Conservation (phyloP, 2,888 invertebrate species). For the Drosophila eohydei region DNA sequence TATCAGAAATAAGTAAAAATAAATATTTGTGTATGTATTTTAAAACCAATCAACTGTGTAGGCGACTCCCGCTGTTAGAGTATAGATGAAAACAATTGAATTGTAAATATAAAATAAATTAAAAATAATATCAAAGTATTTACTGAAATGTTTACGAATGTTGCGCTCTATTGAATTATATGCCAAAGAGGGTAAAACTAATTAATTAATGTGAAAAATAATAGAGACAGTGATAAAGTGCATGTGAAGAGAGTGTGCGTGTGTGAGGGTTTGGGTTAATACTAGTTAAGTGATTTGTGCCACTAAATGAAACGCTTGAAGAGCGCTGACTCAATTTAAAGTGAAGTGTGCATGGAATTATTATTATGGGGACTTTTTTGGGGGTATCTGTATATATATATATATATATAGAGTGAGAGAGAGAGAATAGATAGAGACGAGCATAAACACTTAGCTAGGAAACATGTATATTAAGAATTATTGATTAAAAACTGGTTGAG, state of each 20-base stretch:
- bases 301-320: conserved; percentile 18
- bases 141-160: conserved; percentile 12
- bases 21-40: neutral
- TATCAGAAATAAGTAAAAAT: neutral
- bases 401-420: neutral
- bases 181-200: conserved; percentile 22
- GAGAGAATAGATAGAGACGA: conserved; percentile 16
- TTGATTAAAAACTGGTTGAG: conserved; percentile 14
- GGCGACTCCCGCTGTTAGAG: neutral
- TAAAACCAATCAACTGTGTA: neutral
- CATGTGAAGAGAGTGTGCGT: neutral
- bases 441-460: conserved; percentile 43
- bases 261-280: neutral
- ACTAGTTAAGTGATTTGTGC: conserved; percentile 2
- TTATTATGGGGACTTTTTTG: conserved; percentile 7
- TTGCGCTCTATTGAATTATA: conserved; percentile 25
- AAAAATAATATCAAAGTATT: conserved; percentile 1
- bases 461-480: conserved; percentile 8
- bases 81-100: neutral
- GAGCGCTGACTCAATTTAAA: conserved; percentile 23
- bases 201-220: conserved; percentile 38
- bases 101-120: neutral
- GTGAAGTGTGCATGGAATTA: conserved; percentile 4
- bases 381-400: neutral
- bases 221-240: conserved; percentile 25